These are phyloP conservation scores for Zapus hudsonius DNA, from an alignment of 2,113 vertebrate species.

Conservation along the genomic window DNA sequence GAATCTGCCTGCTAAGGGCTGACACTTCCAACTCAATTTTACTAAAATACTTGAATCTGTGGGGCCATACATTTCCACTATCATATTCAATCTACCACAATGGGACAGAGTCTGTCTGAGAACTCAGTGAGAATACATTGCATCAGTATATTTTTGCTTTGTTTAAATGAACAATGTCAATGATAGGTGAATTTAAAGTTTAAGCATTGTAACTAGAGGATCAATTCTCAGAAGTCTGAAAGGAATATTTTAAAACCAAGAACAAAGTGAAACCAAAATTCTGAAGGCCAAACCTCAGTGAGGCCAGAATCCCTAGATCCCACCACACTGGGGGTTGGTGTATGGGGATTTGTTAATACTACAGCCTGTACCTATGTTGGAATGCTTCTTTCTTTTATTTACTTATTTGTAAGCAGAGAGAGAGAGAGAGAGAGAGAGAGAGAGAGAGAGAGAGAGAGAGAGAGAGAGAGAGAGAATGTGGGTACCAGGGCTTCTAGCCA, in stretches of 20 bases:
- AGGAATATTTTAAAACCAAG: neutral
- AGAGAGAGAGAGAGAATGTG: no score
- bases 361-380: neutral
- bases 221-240: neutral
- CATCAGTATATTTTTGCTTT: neutral
- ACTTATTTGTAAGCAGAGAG: no score
- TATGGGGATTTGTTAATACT: rapidly evolving
- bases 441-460: no score
- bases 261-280: neutral
- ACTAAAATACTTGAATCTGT: no score
- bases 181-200: neutral
- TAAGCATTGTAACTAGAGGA: neutral
- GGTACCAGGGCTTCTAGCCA: no score
- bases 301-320: neutral
- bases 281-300: neutral
- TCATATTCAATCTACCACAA: no score
- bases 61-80: no score
- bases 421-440: no score
- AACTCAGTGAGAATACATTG: neutral
- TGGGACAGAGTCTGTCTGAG: neutral
- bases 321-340: no score
- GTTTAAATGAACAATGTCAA: neutral
- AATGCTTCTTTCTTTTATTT: neutral
- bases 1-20: no score
- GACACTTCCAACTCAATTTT: no score